Evolutionary conservation across 2,797 vertebrate species (phyloP).

Genomic region (Telmatherina bonti): DNA sequence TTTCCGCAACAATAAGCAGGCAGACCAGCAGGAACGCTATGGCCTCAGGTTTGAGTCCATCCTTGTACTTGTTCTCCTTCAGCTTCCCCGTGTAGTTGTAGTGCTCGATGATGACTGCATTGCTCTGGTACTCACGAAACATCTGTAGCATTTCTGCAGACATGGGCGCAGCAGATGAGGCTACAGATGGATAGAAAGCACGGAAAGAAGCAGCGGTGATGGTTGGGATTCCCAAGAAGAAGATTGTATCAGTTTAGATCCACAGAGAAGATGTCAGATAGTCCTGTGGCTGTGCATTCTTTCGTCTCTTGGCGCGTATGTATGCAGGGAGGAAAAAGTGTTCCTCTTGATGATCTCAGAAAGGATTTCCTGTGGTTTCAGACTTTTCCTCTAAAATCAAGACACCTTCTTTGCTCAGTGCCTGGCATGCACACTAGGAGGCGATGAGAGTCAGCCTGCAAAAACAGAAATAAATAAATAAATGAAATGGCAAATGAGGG

Average conservation of each 20-base stretch:
- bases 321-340: neutral
- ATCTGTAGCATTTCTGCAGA: conserved; percentile 60
- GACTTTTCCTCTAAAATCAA: conserved; percentile 28
- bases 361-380: conserved; percentile 62
- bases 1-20: conserved; percentile 88
- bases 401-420: conserved; percentile 24
- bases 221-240: neutral
- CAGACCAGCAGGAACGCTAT: conserved; percentile 87
- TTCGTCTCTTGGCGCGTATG: conserved; percentile 6
- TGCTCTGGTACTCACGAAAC: conserved; percentile 83
- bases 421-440: conserved; percentile 37
- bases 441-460: conserved; percentile 51
- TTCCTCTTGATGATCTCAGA: conserved; percentile 35
- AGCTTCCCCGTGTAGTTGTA: conserved; percentile 93
- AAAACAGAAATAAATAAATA: neutral
- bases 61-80: conserved; percentile 81
- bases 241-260: conserved; percentile 36
- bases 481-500: neutral
- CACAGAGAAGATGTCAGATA: conserved; percentile 43
- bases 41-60: conserved; percentile 84
- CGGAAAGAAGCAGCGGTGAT: conserved; percentile 65
- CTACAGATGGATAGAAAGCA: conserved; percentile 43
- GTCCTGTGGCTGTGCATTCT: conserved; percentile 57
- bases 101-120: conserved; percentile 82
- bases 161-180: conserved; percentile 42